These are phyloP conservation scores for Pseudococcus jackbeardsleyi DNA, from an alignment of 2,888 invertebrate species.

Conservation along the genomic window DNA sequence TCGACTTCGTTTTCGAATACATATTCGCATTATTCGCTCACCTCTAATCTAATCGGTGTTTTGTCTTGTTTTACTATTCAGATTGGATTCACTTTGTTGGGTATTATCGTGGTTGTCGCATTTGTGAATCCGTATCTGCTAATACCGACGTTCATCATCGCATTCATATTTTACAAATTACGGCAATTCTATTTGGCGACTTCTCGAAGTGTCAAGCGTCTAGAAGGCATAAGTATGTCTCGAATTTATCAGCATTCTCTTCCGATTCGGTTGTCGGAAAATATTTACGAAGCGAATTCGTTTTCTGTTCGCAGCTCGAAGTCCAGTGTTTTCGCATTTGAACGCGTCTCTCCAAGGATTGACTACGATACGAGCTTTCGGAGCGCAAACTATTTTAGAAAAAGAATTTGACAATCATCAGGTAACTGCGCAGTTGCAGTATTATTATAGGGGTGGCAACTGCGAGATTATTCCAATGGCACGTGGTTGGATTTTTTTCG, in stretches of 20 bases:
- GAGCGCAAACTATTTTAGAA: slow-evolving; percentile 83
- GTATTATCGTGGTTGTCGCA: slow-evolving; percentile 81
- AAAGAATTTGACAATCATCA: slow-evolving; percentile 86
- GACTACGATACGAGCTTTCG: slow-evolving; percentile 90
- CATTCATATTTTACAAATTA: slow-evolving; percentile 81
- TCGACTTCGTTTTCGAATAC: no score
- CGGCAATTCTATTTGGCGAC: slow-evolving; percentile 84
- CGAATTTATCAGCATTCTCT: no score
- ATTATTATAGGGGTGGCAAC: no score
- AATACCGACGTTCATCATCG: slow-evolving; percentile 79
- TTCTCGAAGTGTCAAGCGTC: slow-evolving; percentile 84
- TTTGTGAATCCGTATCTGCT: slow-evolving; percentile 82
- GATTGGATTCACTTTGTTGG: slow-evolving; percentile 85
- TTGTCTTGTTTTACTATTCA: slow-evolving; percentile 72
- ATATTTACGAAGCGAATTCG: neutral
- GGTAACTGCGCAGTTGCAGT: slow-evolving; percentile 67
- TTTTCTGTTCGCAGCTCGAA: slow-evolving; percentile 77
- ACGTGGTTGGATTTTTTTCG: neutral
- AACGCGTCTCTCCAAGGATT: slow-evolving; percentile 91
- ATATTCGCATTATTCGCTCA: neutral
- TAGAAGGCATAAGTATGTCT: slow-evolving; percentile 81
- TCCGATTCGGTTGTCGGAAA: no score
- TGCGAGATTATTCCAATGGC: no score
- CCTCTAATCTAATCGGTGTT: neutral
- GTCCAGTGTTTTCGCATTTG: slow-evolving; percentile 95